Evolutionary conservation across 37 sponge, comb jelly and placozoan genomes (phyloP).

Genomic region (Axinella damicornis): DNA sequence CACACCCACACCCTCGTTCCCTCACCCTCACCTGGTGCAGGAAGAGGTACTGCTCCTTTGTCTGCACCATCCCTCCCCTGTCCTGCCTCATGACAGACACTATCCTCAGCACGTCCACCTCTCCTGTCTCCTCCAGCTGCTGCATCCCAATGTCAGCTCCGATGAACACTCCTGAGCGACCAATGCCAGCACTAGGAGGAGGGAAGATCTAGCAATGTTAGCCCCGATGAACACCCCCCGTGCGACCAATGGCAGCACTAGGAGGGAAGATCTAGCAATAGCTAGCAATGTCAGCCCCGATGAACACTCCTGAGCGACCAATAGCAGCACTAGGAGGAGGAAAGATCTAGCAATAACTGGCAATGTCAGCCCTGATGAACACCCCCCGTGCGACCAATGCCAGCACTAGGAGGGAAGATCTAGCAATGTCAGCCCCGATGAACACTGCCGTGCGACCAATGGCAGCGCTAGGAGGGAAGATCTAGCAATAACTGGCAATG

Average conservation of each 20-base stretch:
- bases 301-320: conserved; percentile 62
- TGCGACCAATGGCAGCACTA: too few relatives aligned
- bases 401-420: too few relatives aligned
- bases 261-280: neutral
- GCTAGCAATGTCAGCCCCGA: neutral
- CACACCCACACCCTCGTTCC: neutral
- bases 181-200: conserved; percentile 81
- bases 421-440: too few relatives aligned
- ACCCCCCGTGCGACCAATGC: too few relatives aligned
- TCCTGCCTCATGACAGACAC: conserved; percentile 89
- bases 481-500: conserved; percentile 19
- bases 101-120: conserved; percentile 79
- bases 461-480: too few relatives aligned
- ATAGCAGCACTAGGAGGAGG: neutral
- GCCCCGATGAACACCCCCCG: neutral
- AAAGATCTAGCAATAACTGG: too few relatives aligned
- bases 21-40: conserved; percentile 46
- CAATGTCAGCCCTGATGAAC: too few relatives aligned
- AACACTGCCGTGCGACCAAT: too few relatives aligned
- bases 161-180: conserved; percentile 90
- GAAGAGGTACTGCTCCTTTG: conserved; percentile 81
- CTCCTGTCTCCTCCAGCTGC: conserved; percentile 65
- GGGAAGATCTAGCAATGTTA: neutral
- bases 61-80: conserved; percentile 96
- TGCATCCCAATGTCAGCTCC: conserved; percentile 82